Base-by-base conservation (phyloP, 2,113 vertebrate genomes). In the Mixornis gularis region DNA sequence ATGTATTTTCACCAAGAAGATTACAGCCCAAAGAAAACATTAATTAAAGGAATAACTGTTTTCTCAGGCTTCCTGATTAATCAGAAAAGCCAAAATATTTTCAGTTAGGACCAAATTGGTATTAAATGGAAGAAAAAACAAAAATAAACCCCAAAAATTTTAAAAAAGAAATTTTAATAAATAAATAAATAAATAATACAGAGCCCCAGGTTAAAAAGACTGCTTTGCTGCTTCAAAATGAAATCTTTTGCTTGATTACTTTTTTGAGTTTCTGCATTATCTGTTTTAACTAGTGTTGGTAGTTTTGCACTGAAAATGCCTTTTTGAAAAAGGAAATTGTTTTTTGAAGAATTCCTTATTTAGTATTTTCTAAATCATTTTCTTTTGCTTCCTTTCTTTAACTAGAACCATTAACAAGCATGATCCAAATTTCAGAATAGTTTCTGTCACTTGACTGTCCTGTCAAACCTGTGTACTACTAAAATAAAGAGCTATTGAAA, bases 121-220 rank as follows among this genome's bases (percentile, higher is more conserved):
- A 24, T 66, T 68, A 79, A 65, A 63, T 49, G 30, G 15, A 87
- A 91, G 27, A 80, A 78, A 46, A 36, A 36, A 36, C 36, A 36
- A 36, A 36, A 36, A 36, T 36, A 36, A 36, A 36, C 7, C 36
- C 36, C 36, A 36, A 36, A 36, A 36, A 36, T 36, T 36, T 36
- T 36, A 36, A 36, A 36, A 36, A 36, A 36, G 36, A 36, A 36
- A 36, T 36, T 36, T 36, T 8, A 36, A 36, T 8, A 36, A 36
- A 36, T 36, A 36, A 36, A 9, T 36, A 36, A 81, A 46, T 7
- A 29, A 52, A 69, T 36, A 9, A 36, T 36, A 51, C 9, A 53
- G 2, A 52, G 4, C 1, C 3, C 2, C 1, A 0, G 1, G 18
- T 66, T 80, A 58, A 77, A 71, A 20, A 60, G 59, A 58, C 10